Conservation (phyloP, 2,797 vertebrate species). For the Yasuhikotakia modesta region DNA sequence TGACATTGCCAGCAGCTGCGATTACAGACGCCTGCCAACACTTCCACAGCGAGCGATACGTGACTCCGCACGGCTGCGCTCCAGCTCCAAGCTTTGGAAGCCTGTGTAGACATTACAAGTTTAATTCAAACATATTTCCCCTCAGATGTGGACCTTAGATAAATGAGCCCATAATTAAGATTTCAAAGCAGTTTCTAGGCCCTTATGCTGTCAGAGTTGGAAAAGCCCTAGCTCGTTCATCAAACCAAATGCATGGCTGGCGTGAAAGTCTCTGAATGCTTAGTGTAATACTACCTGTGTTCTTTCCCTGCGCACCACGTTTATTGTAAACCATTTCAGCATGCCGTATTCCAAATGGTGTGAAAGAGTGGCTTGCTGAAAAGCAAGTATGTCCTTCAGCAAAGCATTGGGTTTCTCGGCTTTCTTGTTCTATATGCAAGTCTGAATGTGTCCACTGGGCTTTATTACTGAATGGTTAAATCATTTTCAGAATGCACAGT, state of each 20-base stretch:
- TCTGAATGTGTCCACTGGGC: constrained; percentile 42
- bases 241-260: constrained; percentile 53
- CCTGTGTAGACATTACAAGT: background rate
- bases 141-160: background rate
- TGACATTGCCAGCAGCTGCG: constrained; percentile 81
- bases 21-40: constrained; percentile 50
- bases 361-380: constrained; percentile 55
- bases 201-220: background rate
- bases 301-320: constrained; percentile 56
- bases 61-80: background rate
- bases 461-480: constrained; percentile 35
- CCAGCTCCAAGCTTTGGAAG: background rate
- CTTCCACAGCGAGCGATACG: background rate
- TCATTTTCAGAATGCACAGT: constrained; percentile 28
- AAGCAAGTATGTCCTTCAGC: constrained; percentile 44
- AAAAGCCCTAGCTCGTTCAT: constrained; percentile 45
- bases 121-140: background rate
- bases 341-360: constrained; percentile 48
- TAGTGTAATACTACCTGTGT: constrained; percentile 67
- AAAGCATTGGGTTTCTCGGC: constrained; percentile 41
- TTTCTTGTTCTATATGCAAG: constrained; percentile 35
- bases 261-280: constrained; percentile 46
- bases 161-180: background rate
- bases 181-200: background rate
- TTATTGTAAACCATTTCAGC: constrained; percentile 59